Evolutionary conservation across 1,140 invertebrate genomes (phyloP), one percentile per base, ranked within the genome.

Genomic region (Mercenaria mercenaria): DNA sequence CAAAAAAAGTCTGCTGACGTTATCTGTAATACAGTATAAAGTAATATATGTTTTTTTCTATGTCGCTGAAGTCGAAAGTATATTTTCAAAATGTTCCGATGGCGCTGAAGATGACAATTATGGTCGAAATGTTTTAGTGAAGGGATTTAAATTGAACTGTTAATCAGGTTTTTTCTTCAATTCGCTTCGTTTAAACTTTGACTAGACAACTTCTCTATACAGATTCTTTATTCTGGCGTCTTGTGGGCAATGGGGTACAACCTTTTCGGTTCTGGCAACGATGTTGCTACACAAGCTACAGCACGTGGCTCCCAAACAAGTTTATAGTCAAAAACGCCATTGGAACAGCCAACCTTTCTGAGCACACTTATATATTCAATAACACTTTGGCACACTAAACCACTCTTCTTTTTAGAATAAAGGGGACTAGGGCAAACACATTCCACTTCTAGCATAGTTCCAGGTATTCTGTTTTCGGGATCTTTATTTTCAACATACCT

Each of bases 401-500:
- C 29, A 32, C 23, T 26, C 23, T 77, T 77, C 26, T 52, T 77
- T 29, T n/a, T 59, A 61, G 79, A 32, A 23, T 81, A 11, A 52
- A 39, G 13, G 1, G 81, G 81, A 69, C 34, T 50, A 4, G 26
- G 2, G 41, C 81, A 84, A 15, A 84, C 8, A 50, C 81, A 84
- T 32, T 84, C 64, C 2, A 39, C 61, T 72, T 84, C 81, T 32
- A 84, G 32, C 4, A 84, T 29, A 11, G 1, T 50, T 37, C 61
- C 15, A 10, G 81, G 81, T 32, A n/a, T 69, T 32, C 81, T 23
- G 23, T 67, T 69, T 43, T 6, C 18, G n/a, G n/a, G n/a, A 29
- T 84, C 81, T 69, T 4, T 47, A 23, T 84, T 84, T 37, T 69
- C 26, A 6, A 84, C 32, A 69, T 69, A 84, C 15, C 61, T 26